Base-by-base conservation (phyloP, 2,113 vertebrate species). In the Oreocharis arfaki region DNA sequence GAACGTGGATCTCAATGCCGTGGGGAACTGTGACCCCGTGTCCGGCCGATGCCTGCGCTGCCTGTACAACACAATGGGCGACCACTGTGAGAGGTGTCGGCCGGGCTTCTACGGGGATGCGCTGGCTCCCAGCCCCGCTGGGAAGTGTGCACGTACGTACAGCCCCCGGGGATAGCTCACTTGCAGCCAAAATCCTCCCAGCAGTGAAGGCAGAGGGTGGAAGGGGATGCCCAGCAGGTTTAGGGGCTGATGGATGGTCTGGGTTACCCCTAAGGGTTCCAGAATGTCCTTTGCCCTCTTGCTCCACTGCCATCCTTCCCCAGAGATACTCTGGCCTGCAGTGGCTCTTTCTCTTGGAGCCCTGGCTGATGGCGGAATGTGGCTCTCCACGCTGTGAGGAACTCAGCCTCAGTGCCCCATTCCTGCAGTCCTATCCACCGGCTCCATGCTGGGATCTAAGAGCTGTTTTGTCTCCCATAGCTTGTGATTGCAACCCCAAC, bases 11-110 rank as follows among this genome's bases (percentile, higher is more conserved):
- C 96, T 94, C 86, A 99, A 99, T 0, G 98, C 99, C 0, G 95
- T 99, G 91, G 99, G 99, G 53, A 98, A 98, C 80, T 99, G 99
- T 0, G 98, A 99, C 83, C 97, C 97, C 4, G 19, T 96, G 90
- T 99, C 98, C 0, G 99, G 99, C 33, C 98, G 23, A 13, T 99
- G 99, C 83, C 97, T 99, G 65, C 99, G 98, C 86, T 99, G 99
- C 93, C 95, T 99, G 47, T 55, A 98, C 95, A 97, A 99, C 97
- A 99, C 99, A 0, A 95, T 97, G 0, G 99, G 99, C 0, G 96
- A 97, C 6, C 97, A 26, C 91, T 99, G 99, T 5, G 96, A 99
- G 53, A 95, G 19, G n/a, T 99, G 99, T 35, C 97, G 1, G 67
- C 88, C 28, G 0, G 98, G 99, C 95, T 99, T 98, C 98, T 99